Evolutionary conservation across 2,797 vertebrate species (phyloP).

Genomic region (Psittacula derbiana): DNA sequence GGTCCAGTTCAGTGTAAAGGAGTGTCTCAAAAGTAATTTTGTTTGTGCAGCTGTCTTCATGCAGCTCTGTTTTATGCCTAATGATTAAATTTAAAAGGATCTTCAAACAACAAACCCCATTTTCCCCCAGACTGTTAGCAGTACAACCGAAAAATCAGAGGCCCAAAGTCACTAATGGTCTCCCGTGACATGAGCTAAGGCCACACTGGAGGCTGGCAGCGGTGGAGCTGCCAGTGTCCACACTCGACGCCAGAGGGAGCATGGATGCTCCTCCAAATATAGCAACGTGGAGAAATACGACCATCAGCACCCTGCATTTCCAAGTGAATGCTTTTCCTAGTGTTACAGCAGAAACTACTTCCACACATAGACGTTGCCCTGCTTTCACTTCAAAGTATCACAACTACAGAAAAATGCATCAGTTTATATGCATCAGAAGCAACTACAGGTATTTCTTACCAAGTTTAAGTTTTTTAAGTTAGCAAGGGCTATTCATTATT

Average conservation of each 20-base stretch:
- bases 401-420: neutral
- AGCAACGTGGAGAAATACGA: too few species aligned
- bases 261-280: neutral
- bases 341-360: neutral
- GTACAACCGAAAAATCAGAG: neutral
- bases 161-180: too few species aligned
- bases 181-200: neutral
- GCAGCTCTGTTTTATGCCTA: neutral
- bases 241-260: neutral
- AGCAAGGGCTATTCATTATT: neutral
- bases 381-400: neutral
- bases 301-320: neutral
- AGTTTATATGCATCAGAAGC: neutral
- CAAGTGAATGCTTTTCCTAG: neutral
- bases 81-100: neutral
- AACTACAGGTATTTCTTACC: neutral
- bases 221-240: neutral
- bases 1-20: neutral
- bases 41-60: neutral
- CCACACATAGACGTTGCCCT: neutral
- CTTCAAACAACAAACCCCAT: neutral
- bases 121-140: neutral
- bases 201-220: rapidly evolving
- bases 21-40: neutral
- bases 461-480: neutral